Percentiles rank a stretch among this genome's conserved stretches.
These are phyloP conservation scores for Andrena fulva DNA, from an alignment of 2,888 invertebrate species.

Conservation along the genomic window DNA sequence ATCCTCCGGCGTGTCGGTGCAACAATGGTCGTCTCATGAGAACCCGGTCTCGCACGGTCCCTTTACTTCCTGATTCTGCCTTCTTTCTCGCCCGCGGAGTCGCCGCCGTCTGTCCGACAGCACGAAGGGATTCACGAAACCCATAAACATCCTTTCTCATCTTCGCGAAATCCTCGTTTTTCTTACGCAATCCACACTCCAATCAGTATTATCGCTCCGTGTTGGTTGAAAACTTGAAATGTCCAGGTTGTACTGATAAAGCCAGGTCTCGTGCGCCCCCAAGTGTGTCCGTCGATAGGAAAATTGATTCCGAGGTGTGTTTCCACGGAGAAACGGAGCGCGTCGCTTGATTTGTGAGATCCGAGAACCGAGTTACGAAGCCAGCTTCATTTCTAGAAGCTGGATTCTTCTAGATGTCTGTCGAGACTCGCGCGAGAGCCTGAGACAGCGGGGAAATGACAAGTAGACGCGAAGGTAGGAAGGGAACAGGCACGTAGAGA, in stretches of 20 bases:
- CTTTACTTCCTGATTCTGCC: slow-evolving; percentile 71
- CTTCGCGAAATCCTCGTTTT: background rate
- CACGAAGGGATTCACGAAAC: slow-evolving; percentile 9
- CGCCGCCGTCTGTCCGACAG: slow-evolving; percentile 25
- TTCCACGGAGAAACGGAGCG: background rate
- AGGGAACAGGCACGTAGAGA: slow-evolving; percentile 18
- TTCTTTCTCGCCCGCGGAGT: slow-evolving; percentile 60
- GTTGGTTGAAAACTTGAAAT: background rate
- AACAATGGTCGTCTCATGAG: slow-evolving; percentile 76
- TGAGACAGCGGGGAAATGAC: background rate
- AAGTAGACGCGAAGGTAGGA: background rate
- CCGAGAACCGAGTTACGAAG: background rate
- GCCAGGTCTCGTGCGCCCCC: no score
- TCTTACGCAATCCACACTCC: background rate
- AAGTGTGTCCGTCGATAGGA: no score
- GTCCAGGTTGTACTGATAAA: no score
- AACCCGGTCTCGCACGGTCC: slow-evolving; percentile 73
- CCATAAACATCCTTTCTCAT: background rate
- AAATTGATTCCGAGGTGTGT: no score
- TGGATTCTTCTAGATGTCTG: background rate
- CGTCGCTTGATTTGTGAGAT: background rate
- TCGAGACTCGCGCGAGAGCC: background rate
- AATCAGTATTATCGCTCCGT: background rate
- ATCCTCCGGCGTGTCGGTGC: slow-evolving; percentile 70
- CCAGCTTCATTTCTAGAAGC: background rate